Percentiles rank a stretch among this genome's conserved stretches.
phyloP scores from a whole-genome alignment of 2,888 invertebrate species.

The Miltochrista miniata region DNA sequence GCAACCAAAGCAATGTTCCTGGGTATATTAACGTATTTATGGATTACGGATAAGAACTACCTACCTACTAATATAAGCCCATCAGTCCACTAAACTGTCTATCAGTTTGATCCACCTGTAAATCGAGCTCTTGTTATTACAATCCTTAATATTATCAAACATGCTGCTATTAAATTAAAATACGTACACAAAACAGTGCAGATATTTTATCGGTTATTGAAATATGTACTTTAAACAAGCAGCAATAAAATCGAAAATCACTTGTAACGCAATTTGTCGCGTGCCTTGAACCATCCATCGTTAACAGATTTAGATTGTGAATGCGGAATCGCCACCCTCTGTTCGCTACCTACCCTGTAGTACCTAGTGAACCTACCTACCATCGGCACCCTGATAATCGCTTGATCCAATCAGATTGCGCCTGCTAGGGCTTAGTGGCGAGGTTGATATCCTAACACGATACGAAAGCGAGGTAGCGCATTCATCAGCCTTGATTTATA shows the following conservation, averaged over 20 bases:
- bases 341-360: no score
- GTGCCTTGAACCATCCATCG: not conserved
- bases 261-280: not conserved
- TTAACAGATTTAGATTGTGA: not conserved
- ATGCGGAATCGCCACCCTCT: slow-evolving; percentile 9
- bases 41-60: no score
- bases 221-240: not conserved
- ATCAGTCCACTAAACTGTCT: no score
- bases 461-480: slow-evolving; percentile 18
- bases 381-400: slow-evolving; percentile 52
- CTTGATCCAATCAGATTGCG: slow-evolving; percentile 55
- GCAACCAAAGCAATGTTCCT: no score
- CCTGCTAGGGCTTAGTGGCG: slow-evolving; percentile 34
- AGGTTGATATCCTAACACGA: slow-evolving; percentile 37
- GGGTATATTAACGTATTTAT: no score
- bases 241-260: not conserved
- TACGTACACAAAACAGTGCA: not conserved
- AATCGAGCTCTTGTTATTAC: no score
- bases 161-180: not conserved
- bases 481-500: slow-evolving; percentile 7
- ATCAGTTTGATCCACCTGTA: no score
- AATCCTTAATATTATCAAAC: no score
- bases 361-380: slow-evolving; percentile 47
- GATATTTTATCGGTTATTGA: no score
- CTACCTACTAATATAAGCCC: no score